These are phyloP conservation scores for Jacana jacana DNA, from an alignment of 2,113 vertebrate genomes.

Conservation along the genomic window DNA sequence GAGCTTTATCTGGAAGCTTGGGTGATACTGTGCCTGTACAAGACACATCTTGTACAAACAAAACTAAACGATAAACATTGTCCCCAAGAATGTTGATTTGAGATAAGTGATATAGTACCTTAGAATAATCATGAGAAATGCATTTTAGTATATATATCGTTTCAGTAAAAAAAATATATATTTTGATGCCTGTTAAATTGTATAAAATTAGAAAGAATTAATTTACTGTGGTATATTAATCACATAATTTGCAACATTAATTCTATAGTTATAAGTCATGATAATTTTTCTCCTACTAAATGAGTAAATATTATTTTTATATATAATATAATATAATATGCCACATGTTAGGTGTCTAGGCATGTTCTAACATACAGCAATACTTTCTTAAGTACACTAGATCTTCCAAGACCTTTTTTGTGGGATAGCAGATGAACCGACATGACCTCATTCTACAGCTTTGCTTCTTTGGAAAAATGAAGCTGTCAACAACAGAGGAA, in stretches of 20 bases:
- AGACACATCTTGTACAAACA: not conserved
- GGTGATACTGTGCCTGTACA: not conserved
- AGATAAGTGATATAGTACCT: not conserved
- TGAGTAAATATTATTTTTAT: not conserved
- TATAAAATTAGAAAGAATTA: not conserved
- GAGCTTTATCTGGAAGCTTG: not conserved
- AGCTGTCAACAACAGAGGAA: constrained; percentile 26
- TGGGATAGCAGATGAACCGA: constrained; percentile 25
- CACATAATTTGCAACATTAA: not conserved
- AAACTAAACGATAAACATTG: not conserved
- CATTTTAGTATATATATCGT: not conserved
- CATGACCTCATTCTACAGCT: constrained; percentile 16
- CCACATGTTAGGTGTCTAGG: not conserved
- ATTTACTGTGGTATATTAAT: not conserved
- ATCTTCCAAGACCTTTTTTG: not conserved
- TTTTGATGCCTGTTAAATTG: not conserved
- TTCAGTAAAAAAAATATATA: not conserved
- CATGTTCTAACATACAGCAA: not conserved
- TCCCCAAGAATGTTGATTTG: not conserved
- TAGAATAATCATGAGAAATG: not conserved
- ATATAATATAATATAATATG: not conserved
- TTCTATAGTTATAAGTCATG: not conserved
- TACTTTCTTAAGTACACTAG: not conserved
- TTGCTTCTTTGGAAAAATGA: constrained; percentile 33
- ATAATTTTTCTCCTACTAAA: not conserved